A percentile compares a stretch with the other conserved stretches of the same genome.
These are phyloP conservation scores for Stylophora pistillata DNA, from an alignment of 64 coral and sea anemone genomes.

Conservation along the genomic window DNA sequence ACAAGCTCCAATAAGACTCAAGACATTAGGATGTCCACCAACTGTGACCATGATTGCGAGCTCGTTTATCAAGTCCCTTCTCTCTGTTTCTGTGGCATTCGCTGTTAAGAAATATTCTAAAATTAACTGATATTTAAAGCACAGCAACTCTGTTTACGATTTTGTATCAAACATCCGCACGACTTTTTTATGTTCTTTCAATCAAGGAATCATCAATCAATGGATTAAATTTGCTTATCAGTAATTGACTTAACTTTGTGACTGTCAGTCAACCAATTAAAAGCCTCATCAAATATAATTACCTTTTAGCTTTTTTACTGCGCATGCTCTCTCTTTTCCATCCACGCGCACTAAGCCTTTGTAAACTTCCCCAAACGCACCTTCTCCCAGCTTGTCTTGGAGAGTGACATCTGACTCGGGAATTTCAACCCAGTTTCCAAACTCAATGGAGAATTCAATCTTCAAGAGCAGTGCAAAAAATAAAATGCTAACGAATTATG, in stretches of 20 bases:
- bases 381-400: conserved; percentile 34
- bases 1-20: conserved; percentile 54
- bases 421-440: conserved; percentile 28
- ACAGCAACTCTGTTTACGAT: neutral
- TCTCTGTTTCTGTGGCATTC: conserved; percentile 41
- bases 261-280: no score
- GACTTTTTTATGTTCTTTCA: no score
- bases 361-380: conserved; percentile 46
- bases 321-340: neutral
- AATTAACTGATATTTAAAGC: no score
- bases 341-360: neutral
- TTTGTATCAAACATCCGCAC: neutral
- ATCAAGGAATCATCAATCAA: no score
- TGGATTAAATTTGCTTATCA: no score
- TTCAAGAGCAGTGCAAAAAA: no score
- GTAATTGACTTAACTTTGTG: no score
- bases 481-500: no score
- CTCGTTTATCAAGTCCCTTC: conserved; percentile 31
- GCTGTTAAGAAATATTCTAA: neutral
- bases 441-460: no score
- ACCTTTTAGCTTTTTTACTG: no score
- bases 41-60: conserved; percentile 32
- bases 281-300: neutral
- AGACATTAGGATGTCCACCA: conserved; percentile 49
- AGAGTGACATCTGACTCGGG: conserved; percentile 6